Evolutionary conservation across 2,888 invertebrate species (phyloP).

Genomic region (Seira musarum): DNA sequence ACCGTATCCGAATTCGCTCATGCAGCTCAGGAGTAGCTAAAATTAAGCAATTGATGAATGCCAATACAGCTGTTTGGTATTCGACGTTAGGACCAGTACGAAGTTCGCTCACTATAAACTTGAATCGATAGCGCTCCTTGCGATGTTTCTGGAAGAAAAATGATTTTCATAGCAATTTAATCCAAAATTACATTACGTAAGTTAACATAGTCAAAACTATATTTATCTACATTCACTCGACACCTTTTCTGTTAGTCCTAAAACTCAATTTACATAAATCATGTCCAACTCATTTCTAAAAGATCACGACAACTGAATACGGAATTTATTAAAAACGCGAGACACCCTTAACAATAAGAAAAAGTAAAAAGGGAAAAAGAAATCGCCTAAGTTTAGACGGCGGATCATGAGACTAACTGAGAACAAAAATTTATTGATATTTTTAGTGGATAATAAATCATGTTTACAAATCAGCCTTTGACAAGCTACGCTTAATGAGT

Average conservation of each 20-base stretch:
- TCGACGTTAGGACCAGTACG: slow-evolving; percentile 85
- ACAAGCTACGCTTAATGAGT: neutral
- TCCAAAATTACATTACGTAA: too few species aligned
- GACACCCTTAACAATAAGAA: too few species aligned
- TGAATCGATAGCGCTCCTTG: slow-evolving; percentile 90
- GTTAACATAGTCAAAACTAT: too few species aligned
- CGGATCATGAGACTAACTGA: too few species aligned
- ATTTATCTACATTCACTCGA: too few species aligned
- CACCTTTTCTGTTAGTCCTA: too few species aligned
- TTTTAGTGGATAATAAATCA: neutral
- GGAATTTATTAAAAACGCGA: too few species aligned
- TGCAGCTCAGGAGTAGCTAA: slow-evolving; percentile 90
- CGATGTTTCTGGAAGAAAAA: slow-evolving; percentile 83
- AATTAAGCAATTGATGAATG: slow-evolving; percentile 96
- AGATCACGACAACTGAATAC: neutral
- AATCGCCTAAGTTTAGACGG: too few species aligned
- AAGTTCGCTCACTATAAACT: slow-evolving; percentile 90
- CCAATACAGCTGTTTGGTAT: slow-evolving; percentile 92
- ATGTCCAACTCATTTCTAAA: neutral
- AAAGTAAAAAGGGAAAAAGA: neutral
- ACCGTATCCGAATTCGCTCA: slow-evolving; percentile 89
- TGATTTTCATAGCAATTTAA: too few species aligned
- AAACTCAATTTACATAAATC: neutral
- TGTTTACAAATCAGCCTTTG: neutral
- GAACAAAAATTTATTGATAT: neutral